These are phyloP conservation scores for Halcyon senegalensis DNA, from an alignment of 2,113 vertebrate species.

Conservation along the genomic window DNA sequence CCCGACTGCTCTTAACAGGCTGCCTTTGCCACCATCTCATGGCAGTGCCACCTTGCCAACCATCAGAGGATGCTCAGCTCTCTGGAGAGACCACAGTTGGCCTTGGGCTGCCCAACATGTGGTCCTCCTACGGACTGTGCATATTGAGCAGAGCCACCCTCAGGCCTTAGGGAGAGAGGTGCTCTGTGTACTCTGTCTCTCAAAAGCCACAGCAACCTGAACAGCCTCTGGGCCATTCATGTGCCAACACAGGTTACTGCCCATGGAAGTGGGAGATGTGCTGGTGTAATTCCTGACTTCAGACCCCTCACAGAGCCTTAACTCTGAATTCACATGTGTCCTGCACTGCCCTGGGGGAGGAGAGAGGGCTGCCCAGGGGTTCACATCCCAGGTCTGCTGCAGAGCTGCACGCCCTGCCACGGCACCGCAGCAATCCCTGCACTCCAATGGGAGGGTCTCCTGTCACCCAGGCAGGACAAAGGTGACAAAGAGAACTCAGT, in stretches of 20 bases:
- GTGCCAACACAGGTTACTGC: not conserved
- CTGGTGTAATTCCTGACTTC: not conserved
- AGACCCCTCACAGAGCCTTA: not conserved
- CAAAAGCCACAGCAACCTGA: not conserved
- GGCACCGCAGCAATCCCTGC: not conserved
- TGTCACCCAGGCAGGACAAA: not conserved
- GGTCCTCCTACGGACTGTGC: not conserved
- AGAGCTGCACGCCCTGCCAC: not conserved
- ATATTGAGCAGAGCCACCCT: not conserved
- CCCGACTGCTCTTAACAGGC: not conserved
- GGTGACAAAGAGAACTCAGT: not conserved
- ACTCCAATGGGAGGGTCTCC: not conserved
- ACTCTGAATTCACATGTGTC: not conserved
- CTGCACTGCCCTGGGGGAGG: not conserved
- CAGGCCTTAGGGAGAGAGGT: not conserved
- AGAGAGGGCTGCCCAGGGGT: not conserved
- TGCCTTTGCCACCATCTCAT: not conserved
- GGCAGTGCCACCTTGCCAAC: not conserved
- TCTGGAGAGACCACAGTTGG: not conserved
- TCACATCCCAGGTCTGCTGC: not conserved
- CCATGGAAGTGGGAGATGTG: not conserved
- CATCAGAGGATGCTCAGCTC: not conserved
- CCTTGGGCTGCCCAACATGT: not conserved
- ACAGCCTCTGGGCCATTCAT: not conserved
- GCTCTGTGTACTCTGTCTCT: accelerated